Evolutionary conservation across 2,888 invertebrate genomes (phyloP), one percentile per base, ranked within the genome.

Genomic region (Adelognathus sp.): DNA sequence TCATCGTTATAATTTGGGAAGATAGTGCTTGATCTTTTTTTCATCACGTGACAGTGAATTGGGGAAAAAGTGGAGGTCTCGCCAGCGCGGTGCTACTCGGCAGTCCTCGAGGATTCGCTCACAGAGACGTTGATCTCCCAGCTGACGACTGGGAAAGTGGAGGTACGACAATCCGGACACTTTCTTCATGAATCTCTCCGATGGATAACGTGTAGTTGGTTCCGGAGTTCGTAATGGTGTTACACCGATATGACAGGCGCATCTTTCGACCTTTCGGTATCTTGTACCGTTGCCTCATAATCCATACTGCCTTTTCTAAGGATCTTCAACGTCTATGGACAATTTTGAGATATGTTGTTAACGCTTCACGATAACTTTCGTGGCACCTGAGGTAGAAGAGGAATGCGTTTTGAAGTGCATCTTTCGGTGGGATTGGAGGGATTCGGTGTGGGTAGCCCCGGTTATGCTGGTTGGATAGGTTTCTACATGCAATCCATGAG

Each of bases 381-480:
- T n/a, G n/a, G n/a, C n/a, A n/a, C n/a, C n/a, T n/a, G n/a, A n/a
- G n/a, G n/a, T n/a, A n/a, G n/a, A n/a, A n/a, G n/a, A n/a, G n/a
- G n/a, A n/a, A n/a, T n/a, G n/a, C n/a, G 46, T 2, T 52, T 9
- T 31, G 18, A 52, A 60, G 60, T 60, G 18, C 52, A 29, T 29
- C 66, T 74, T 14, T 67, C 50, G 44, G 58, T 46, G 3, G 29
- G 69, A 58, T 24, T 16, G 29, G 44, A 73, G 44, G 54, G 72
- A 56, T 56, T 56, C 21, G 24, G 14, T 54, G 27, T n/a, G 44
- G 18, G 33, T 9, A 7, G 7, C 69, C 46, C 33, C 56, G 44
- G 56, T 58, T 76, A 64, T 27, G 70, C 21, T 27, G 67, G 64
- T 70, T 82, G 81, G 82, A 85, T 84, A 83, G 80, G 79, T 84